Conservation (phyloP, 2,888 invertebrate species). For the Hypercompe scribonia region DNA sequence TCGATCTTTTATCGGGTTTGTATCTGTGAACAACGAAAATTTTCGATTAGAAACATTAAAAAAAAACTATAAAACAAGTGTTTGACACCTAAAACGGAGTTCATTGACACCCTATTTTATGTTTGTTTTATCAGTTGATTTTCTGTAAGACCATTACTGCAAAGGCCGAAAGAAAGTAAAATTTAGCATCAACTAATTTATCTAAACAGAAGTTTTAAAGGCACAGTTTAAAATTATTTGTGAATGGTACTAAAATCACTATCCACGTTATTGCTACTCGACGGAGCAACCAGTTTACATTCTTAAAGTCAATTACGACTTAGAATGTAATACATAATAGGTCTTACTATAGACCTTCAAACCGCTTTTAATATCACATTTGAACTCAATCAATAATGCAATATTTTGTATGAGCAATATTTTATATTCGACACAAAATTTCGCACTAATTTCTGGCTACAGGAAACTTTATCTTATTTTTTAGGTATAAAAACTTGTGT, state of each 20-base stretch:
- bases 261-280: not conserved
- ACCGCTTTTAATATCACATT: not conserved
- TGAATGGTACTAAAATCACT: not conserved
- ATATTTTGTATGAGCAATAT: not conserved
- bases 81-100: not conserved
- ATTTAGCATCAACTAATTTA: not conserved
- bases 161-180: not conserved
- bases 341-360: not conserved
- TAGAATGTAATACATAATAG: not conserved
- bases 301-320: not conserved
- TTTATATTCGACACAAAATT: not conserved
- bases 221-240: not conserved
- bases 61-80: not conserved
- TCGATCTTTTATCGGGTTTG: conserved; percentile 35
- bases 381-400: not conserved
- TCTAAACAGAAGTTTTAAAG: not conserved
- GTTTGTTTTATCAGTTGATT: not conserved
- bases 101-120: not conserved
- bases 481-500: not conserved
- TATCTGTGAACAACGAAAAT: conserved; percentile 66
- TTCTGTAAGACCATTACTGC: not conserved
- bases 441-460: not conserved
- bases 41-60: conserved; percentile 6
- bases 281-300: not conserved
- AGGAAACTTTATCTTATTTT: not conserved